These are phyloP conservation scores for Pseudotriccus pelzelni DNA, from an alignment of 2,797 vertebrate species.

Conservation along the genomic window DNA sequence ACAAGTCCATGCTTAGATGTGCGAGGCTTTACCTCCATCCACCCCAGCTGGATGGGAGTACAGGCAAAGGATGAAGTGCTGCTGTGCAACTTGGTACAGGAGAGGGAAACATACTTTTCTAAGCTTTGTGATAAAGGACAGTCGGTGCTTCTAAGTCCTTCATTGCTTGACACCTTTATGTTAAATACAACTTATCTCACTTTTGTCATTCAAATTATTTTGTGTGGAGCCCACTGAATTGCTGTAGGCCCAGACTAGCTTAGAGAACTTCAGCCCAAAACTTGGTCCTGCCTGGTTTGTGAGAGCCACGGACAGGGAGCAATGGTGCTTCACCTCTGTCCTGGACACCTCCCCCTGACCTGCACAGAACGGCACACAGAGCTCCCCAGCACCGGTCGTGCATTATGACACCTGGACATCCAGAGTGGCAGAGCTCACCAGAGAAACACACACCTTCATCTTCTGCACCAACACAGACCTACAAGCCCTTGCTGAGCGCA, in stretches of 20 bases:
- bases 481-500: neutral
- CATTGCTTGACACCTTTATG: neutral
- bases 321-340: fast-evolving
- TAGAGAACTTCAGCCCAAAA: neutral
- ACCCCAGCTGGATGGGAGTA: neutral
- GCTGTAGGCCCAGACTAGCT: neutral
- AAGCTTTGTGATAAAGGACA: neutral
- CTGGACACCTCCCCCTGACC: neutral
- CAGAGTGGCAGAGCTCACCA: neutral
- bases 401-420: neutral
- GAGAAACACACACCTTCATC: neutral
- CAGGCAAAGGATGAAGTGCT: neutral
- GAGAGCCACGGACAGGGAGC: fast-evolving
- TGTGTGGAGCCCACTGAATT: neutral
- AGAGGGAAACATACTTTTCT: neutral
- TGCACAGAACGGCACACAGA: fast-evolving
- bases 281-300: neutral
- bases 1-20: neutral
- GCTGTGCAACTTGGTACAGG: constrained; percentile 15
- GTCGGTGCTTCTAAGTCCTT: neutral
- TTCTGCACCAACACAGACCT: neutral
- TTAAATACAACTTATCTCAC: neutral
- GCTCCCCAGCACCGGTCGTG: neutral
- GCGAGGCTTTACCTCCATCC: neutral
- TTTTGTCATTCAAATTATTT: neutral